Evolutionary conservation across 2,888 invertebrate genomes (phyloP), one percentile per base, ranked within the genome.

Genomic region (Pseudeuparius sepicola): DNA sequence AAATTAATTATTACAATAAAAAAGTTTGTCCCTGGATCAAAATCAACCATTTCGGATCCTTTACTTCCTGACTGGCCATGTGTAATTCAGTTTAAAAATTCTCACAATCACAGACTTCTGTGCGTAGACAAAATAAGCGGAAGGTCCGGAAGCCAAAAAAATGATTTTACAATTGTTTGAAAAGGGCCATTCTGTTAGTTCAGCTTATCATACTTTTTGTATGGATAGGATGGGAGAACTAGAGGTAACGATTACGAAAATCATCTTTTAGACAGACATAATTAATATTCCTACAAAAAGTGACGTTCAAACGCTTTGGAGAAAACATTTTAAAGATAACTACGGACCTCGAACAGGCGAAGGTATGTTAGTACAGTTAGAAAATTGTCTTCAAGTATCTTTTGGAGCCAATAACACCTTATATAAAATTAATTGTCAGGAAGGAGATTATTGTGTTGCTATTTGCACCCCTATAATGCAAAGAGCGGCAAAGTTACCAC

Each of bases 381-480:
- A 33, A 36, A 36, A 33, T 33, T 36, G 36, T 30, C 30, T 36
- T 31, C 29, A 31, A 36, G 4, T 30, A 36, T 29, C 36, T 35
- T 34, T 14, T 30, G 31, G 31, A 31, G 14, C 31, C 29, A 33
- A 33, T 31, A 33, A 33, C 20, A n/a, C n/a, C n/a, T n/a, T n/a
- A n/a, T n/a, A n/a, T n/a, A 36, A 36, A 36, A 36, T 36, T 31
- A 36, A 14, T 12, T 20, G 31, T 31, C 31, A 30, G 14, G 30
- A 33, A 34, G 34, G 30, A 7, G 7, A 33, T 33, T 33, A 26
- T 33, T n/a, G n/a, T n/a, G 27, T 36, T n/a, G 11, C 36, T 10
- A 14, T 41, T 13, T 41, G 36, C 30, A 36, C 41, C 13, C 32
- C 36, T 17, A 32, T 41, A 3, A 41, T 41, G 41, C 33, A 39